Percentiles rank a stretch among this genome's conserved stretches.
phyloP scores from a whole-genome alignment of 2,888 invertebrate species.

The Zhuqinia jingwanae region DNA sequence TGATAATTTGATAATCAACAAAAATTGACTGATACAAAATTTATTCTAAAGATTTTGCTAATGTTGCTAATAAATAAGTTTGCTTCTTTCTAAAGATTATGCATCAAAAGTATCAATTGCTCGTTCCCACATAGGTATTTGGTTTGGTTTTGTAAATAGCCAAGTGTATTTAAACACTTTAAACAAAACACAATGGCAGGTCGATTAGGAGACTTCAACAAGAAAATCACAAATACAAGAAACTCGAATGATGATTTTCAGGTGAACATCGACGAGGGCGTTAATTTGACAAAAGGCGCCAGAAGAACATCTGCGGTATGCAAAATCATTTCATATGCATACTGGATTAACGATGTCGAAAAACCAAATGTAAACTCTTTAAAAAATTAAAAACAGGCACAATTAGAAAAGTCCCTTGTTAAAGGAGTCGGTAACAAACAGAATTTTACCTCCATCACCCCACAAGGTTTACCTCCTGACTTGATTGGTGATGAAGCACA shows the following conservation, averaged over 20 bases:
- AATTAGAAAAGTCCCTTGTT: background rate
- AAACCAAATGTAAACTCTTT: no score
- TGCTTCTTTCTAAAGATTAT: no score
- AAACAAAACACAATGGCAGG: conserved; percentile 23
- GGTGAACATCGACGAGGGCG: conserved; percentile 10
- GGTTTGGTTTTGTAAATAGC: no score
- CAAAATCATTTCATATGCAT: background rate
- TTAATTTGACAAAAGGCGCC: background rate
- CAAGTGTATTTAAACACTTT: no score
- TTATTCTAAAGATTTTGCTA: no score
- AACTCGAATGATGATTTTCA: conserved; percentile 37
- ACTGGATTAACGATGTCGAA: background rate
- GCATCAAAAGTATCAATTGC: no score
- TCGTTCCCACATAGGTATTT: no score
- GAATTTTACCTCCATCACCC: conserved; percentile 57
- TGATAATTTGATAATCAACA: no score
- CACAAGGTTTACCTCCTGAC: conserved; percentile 62
- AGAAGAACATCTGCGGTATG: conserved; percentile 38
- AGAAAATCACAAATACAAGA: conserved; percentile 32
- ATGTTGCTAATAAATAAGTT: no score
- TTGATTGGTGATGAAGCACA: conserved; percentile 14
- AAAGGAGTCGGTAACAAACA: background rate
- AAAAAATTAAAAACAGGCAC: background rate
- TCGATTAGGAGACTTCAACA: background rate
- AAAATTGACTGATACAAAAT: no score